phyloP scores from a whole-genome alignment of 2,797 vertebrate species.

The Chrosomus eos region DNA sequence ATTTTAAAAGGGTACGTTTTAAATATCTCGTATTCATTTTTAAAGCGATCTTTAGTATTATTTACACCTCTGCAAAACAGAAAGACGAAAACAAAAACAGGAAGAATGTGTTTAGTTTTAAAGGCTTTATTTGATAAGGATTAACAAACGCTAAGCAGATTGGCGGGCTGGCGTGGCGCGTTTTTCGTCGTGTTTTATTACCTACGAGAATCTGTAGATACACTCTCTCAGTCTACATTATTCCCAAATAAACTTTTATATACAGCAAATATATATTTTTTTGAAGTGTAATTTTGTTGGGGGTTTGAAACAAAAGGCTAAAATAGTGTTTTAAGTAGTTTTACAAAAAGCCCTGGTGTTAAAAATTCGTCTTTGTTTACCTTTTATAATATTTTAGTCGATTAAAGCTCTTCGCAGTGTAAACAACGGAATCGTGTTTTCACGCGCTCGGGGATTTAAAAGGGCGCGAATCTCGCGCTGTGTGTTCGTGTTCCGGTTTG shows the following conservation, averaged over 20 bases:
- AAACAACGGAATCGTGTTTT: slow-evolving; percentile 15
- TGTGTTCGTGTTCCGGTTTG: slow-evolving; percentile 40
- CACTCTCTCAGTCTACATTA: neutral
- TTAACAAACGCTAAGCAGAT: slow-evolving; percentile 1
- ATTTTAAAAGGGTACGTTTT: slow-evolving; percentile 22
- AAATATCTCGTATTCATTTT: slow-evolving; percentile 51
- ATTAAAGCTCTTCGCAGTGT: neutral
- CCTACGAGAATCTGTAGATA: too few species aligned
- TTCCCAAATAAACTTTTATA: neutral
- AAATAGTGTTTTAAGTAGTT: rapidly evolving
- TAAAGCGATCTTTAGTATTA: neutral
- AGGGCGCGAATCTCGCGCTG: slow-evolving; percentile 42
- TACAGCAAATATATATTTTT: neutral
- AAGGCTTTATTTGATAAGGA: neutral
- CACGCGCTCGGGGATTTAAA: slow-evolving; percentile 51
- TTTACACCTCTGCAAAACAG: neutral
- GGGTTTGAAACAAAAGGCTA: neutral
- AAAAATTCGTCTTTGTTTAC: rapidly evolving
- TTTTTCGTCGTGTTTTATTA: neutral
- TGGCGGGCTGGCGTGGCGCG: slow-evolving; percentile 10
- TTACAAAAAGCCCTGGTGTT: neutral
- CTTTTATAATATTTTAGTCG: neutral
- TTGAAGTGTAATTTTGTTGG: rapidly evolving
- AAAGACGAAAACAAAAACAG: neutral
- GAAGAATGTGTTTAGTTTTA: neutral